A percentile compares a stretch with the other conserved stretches of the same genome.
phyloP scores from a whole-genome alignment of 2,113 vertebrate species.

The Silurus glanis region DNA sequence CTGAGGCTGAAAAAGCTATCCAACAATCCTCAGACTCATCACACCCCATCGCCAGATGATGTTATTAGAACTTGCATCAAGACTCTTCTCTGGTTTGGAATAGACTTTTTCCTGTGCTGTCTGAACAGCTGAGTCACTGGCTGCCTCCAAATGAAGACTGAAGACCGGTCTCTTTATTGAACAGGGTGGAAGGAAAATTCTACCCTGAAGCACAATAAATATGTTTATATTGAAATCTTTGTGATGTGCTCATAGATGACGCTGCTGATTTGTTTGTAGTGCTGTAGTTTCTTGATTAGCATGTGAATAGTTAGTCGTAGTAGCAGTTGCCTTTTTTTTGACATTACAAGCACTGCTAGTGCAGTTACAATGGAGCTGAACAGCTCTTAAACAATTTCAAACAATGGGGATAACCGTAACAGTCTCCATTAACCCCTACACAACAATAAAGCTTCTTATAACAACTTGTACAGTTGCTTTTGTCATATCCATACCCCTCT shows the following conservation, averaged over 20 bases:
- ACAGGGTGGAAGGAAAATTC: neutral
- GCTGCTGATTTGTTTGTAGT: neutral
- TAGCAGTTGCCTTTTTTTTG: neutral
- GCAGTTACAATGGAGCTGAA: neutral
- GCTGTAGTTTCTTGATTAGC: neutral
- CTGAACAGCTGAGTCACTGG: neutral
- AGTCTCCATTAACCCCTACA: no score
- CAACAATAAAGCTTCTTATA: no score
- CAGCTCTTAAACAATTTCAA: neutral
- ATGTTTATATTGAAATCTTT: neutral
- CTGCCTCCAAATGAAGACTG: constrained; percentile 2
- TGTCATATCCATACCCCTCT: no score
- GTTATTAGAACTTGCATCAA: constrained; percentile 24
- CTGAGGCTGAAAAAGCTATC: neutral
- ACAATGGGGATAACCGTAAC: no score
- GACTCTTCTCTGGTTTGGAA: neutral
- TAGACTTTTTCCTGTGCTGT: neutral
- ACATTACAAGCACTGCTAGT: neutral
- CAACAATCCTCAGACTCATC: neutral
- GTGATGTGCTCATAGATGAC: neutral
- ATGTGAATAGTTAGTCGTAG: neutral
- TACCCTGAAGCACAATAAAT: neutral
- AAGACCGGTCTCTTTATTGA: neutral
- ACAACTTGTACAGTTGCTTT: no score
- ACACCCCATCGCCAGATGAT: constrained; percentile 1